Base-by-base conservation (phyloP, 2,113 vertebrate species). In the Gyps fulvus region DNA sequence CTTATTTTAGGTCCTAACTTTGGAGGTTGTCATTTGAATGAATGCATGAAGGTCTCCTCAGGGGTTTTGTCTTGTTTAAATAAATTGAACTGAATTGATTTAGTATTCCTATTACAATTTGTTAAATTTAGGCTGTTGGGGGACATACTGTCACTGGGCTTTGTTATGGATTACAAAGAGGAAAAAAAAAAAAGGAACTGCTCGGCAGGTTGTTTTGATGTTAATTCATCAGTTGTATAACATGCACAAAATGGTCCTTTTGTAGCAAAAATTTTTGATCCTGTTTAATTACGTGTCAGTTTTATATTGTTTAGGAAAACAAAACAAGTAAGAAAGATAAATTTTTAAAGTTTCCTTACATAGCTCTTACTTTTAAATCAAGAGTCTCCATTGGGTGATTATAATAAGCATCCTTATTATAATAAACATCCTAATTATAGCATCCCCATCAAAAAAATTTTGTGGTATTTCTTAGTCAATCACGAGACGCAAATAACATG, bases 1-100 rank as follows among this genome's bases (percentile, higher is more conserved):
- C 32, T 86, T 83, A 40, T 59, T 90, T 95, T 89, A 74, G 16
- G 7, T 52, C 36, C 40, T 69, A 54, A 72, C 27, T 81, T 89
- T 50, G 32, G 31, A 87, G 43, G 16, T 17, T 96, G 77, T 87
- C 40, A 61, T 89, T 87, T 89, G 73, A 97, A 89, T 57, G 61
- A 94, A 90, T 54, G 54, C 36, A 54, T 45, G 61, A 76, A 79
- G 27, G 31, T 88, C 34, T 94, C 83, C 69, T 89, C 57, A 40
- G 95, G 40, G 69, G 25, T 84, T 95, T 95, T 67, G 23, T 84
- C 65, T 79, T 91, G 72, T 84, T 97, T 96, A 93, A 96, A 96
- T 93, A 86, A 86, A 96, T 90, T 54, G 67, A 91, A 90, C 62
- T 65, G n/a, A 85, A 95, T 91, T 89, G 92, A 93, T 93, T 95